Evolutionary conservation across 2,888 invertebrate genomes (phyloP).

Genomic region (Acrobasis repandana): DNA sequence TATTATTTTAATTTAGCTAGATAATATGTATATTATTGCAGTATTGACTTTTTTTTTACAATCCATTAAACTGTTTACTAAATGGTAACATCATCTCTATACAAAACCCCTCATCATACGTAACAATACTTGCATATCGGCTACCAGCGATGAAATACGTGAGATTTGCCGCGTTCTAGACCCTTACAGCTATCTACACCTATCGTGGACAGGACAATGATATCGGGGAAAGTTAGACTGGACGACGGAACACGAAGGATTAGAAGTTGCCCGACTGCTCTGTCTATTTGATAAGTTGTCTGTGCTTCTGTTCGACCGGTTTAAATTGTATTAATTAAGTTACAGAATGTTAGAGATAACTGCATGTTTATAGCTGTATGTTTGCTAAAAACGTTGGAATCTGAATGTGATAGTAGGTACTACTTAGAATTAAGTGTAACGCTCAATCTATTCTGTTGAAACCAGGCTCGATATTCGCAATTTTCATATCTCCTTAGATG

Average conservation of each 20-base stretch:
- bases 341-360: slow-evolving; percentile 15
- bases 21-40: no score
- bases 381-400: not conserved
- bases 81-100: slow-evolving; percentile 43
- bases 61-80: not conserved
- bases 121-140: slow-evolving; percentile 54
- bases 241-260: slow-evolving; percentile 20
- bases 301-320: slow-evolving; percentile 10
- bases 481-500: no score
- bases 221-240: slow-evolving; percentile 31
- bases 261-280: slow-evolving; percentile 17
- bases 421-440: no score
- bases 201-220: slow-evolving; percentile 37
- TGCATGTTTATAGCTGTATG: not conserved
- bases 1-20: no score
- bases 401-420: not conserved
- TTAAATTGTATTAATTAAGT: slow-evolving; percentile 19
- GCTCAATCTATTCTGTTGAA: no score
- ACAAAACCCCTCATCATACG: slow-evolving; percentile 47
- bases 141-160: slow-evolving; percentile 73
- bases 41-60: no score
- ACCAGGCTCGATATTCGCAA: no score
- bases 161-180: slow-evolving; percentile 66
- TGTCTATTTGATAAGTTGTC: slow-evolving; percentile 23
- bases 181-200: slow-evolving; percentile 43